Evolutionary conservation across 1,140 invertebrate genomes (phyloP).

Genomic region (Tetragonula clypearis): DNA sequence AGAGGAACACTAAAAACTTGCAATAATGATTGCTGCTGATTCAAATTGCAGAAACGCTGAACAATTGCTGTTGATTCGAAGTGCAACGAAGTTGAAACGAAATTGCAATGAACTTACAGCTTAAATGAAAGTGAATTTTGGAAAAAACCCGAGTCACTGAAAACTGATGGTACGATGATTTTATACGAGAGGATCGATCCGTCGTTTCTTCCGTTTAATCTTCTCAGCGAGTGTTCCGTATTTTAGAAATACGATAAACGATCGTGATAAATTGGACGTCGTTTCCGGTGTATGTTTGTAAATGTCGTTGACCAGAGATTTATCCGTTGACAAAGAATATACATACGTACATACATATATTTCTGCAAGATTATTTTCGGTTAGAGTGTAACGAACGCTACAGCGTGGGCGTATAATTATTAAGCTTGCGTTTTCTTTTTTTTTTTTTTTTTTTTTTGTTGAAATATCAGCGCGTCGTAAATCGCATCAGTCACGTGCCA

Average conservation of each 20-base stretch:
- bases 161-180: background rate
- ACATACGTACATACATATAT: background rate
- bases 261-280: background rate
- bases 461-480: slow-evolving; percentile 3
- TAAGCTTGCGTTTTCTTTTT: background rate
- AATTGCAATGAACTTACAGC: background rate
- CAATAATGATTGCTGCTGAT: too few relatives aligned
- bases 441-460: background rate
- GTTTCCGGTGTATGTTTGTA: background rate
- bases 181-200: too few relatives aligned
- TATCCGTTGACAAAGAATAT: background rate
- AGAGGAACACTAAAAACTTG: too few relatives aligned
- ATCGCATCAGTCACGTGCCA: background rate
- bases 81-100: too few relatives aligned
- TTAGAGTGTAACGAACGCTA: too few relatives aligned
- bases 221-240: background rate
- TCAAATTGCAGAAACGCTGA: too few relatives aligned
- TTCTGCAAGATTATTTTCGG: background rate
- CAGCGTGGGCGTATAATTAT: background rate
- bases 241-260: background rate
- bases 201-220: background rate
- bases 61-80: too few relatives aligned
- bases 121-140: background rate
- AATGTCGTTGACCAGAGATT: background rate
- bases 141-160: background rate